Percentiles rank a stretch among this genome's conserved stretches.
These are phyloP conservation scores for Nomada ruficornis DNA, from an alignment of 2,888 invertebrate species.

Conservation along the genomic window DNA sequence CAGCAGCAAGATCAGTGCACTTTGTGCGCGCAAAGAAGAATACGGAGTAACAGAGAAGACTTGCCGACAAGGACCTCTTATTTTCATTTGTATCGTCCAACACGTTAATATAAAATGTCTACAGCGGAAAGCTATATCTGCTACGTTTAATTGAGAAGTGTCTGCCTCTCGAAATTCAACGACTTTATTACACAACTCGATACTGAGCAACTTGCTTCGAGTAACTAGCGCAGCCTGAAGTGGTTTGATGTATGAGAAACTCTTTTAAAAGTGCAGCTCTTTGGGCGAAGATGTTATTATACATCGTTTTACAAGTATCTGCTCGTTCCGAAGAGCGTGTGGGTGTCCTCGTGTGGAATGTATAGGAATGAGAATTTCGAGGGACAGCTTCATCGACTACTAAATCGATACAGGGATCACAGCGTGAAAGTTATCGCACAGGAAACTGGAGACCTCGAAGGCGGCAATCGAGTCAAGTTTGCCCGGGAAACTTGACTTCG, in stretches of 20 bases:
- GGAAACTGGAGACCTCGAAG: neutral
- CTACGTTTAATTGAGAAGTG: too few relatives aligned
- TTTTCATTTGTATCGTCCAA: too few relatives aligned
- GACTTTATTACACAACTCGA: neutral
- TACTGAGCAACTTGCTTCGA: conserved; percentile 14
- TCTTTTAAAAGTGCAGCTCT: neutral
- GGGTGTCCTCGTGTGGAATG: neutral
- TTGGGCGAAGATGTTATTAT: conserved; percentile 1
- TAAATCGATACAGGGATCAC: conserved; percentile 1
- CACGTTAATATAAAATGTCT: conserved; percentile 41
- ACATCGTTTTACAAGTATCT: neutral
- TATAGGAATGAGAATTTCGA: neutral
- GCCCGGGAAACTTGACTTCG: conserved; percentile 72
- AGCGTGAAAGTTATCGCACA: conserved; percentile 3
- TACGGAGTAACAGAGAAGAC: conserved; percentile 37
- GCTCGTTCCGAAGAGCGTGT: neutral
- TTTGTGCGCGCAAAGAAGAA: conserved; percentile 42
- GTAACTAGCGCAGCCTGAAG: neutral
- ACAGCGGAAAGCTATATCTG: neutral
- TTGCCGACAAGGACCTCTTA: neutral
- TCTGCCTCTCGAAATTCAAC: conserved; percentile 3
- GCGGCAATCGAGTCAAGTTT: conserved; percentile 66
- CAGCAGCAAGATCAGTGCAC: conserved; percentile 36
- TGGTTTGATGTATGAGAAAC: neutral
- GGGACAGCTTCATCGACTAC: neutral